Evolutionary conservation across 2,113 vertebrate genomes (phyloP).

Genomic region (Athene noctua): DNA sequence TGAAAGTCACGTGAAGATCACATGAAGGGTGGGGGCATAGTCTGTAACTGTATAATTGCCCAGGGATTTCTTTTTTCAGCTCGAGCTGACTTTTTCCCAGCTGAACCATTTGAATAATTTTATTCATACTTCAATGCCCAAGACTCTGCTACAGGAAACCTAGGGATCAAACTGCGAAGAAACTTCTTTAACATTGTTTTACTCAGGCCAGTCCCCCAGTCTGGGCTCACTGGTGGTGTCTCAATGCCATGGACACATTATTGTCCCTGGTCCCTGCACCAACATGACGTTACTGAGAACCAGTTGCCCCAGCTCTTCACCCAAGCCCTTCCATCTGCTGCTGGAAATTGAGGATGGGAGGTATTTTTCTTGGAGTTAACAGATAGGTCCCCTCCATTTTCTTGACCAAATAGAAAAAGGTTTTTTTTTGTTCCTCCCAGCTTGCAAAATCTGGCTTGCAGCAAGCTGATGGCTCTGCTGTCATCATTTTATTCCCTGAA

Average conservation of each 20-base stretch:
- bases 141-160: too few species aligned
- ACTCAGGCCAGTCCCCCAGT: neutral
- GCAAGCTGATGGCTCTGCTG: neutral
- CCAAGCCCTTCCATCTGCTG: neutral
- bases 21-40: too few species aligned
- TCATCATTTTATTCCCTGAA: neutral
- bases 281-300: too few species aligned
- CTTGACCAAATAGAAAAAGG: neutral
- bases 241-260: too few species aligned
- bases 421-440: neutral
- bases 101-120: too few species aligned
- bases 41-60: too few species aligned
- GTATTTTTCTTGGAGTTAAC: neutral
- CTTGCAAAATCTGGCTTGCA: neutral
- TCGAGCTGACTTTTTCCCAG: too few species aligned
- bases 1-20: too few species aligned
- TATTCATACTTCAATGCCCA: too few species aligned
- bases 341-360: fast-evolving
- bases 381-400: neutral
- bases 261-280: neutral
- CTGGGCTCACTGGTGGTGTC: neutral
- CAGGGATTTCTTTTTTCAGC: too few species aligned
- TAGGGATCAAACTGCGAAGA: too few species aligned
- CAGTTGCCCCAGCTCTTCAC: neutral
- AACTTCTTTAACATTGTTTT: neutral